Conservation (phyloP, 2,888 invertebrate genomes). For the Ernsta delagoae region DNA sequence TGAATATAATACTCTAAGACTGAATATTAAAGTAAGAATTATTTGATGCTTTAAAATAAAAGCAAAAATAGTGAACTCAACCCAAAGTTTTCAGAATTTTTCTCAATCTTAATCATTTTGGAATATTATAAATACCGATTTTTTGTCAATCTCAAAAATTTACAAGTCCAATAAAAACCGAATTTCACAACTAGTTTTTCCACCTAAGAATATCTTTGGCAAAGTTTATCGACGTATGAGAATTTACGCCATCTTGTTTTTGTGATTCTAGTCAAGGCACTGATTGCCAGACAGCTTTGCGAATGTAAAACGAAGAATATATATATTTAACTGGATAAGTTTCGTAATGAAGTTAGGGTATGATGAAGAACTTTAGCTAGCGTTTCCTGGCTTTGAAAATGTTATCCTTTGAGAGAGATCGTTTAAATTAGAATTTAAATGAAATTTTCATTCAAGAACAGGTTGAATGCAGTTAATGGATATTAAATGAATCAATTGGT, state of each 20-base stretch:
- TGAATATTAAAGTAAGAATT: no score
- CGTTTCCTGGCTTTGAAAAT: neutral
- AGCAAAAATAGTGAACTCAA: no score
- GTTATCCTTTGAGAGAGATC: neutral
- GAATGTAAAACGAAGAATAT: no score
- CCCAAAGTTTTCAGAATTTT: no score
- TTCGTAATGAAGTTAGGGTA: neutral
- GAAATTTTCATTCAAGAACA: neutral
- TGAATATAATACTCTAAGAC: no score
- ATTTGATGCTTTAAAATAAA: no score
- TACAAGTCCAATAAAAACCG: neutral
- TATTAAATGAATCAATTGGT: neutral
- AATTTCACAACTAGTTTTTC: neutral
- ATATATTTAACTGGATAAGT: neutral
- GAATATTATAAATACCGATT: no score
- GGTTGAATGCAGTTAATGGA: neutral
- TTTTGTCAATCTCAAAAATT: neutral
- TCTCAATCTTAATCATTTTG: no score
- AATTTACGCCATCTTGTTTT: slow-evolving; percentile 6
- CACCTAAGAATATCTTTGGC: neutral
- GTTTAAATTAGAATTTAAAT: neutral
- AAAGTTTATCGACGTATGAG: neutral
- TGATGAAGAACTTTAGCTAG: neutral
- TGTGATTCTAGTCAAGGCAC: neutral
- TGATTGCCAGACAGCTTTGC: neutral